Base-by-base conservation (phyloP, 2,797 vertebrate species). In the Taeniopygia guttata region DNA sequence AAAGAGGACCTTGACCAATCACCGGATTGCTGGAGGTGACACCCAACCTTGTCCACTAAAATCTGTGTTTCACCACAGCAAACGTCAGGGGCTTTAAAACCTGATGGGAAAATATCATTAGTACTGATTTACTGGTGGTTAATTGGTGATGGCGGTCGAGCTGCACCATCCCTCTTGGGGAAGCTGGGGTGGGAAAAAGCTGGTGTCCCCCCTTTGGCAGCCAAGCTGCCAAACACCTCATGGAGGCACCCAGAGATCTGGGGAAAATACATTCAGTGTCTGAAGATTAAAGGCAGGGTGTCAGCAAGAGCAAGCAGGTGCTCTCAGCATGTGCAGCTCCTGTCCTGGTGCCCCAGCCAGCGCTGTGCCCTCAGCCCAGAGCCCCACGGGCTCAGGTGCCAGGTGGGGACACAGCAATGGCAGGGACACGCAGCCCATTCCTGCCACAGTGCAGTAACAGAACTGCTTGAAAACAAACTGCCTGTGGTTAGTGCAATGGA, bases 401-500 rank as follows among this genome's bases (percentile, higher is more conserved):
- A 29, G 76, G 8, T 3, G 29, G 77, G 70, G 68, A 86, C 17
- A n/a, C 15, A 6, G 56, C 7, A 6, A 38, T 1, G 30, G 68
- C 51, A 54, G 62, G 26, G 16, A 26, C 3, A n/a, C 0, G 1
- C 42, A 54, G 66, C 58, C 66, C 21, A 42, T 73, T 87, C 78
- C 87, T 32, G 12, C 87, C 15, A 0, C 60, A 13, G 48, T 1
- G 0, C 84, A 40, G 1, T 4, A 56, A 64, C 88, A 8, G 2
- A 68, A 48, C 17, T 4, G 70, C 90, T 76, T 40, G 16, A 90
- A 69, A 90, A 40, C 69, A 66, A 89, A 66, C 87, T 48, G 90
- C 46, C 74, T 91, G 94, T 90, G 92, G 92, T 96, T 88, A 82
- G 46, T 34, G 54, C 30, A 58, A 79, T 87, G 90, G 95, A 92